Percentiles rank a stretch among this genome's conserved stretches.
Conservation (phyloP, 2,113 vertebrate genomes). For the Addax nasomaculatus region DNA sequence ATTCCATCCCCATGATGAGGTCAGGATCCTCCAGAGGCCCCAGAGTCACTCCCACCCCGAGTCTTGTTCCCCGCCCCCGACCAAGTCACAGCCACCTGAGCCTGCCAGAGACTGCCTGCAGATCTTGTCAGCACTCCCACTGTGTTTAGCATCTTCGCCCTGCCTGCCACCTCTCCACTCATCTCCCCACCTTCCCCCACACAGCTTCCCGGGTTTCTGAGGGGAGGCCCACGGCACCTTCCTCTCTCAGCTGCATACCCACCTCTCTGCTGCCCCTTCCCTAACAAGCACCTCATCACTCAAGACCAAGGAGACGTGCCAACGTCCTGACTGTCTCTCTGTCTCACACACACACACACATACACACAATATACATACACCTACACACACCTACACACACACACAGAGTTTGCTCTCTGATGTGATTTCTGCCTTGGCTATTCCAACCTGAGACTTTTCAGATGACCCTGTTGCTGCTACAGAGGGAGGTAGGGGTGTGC, state of each 20-base stretch:
- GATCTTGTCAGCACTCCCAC: accelerated
- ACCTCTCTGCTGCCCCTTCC: accelerated
- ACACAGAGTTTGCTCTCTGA: neutral
- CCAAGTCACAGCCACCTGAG: neutral
- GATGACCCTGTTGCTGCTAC: accelerated
- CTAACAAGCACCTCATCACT: neutral
- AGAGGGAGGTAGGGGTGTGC: neutral
- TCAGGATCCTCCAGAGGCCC: too few species aligned
- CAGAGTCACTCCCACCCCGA: neutral
- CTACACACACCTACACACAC: too few species aligned
- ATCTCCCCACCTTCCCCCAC: accelerated
- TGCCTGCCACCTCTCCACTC: accelerated
- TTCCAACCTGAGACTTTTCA: neutral
- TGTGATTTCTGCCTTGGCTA: neutral
- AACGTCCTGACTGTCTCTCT: too few species aligned
- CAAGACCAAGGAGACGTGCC: neutral
- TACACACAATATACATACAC: too few species aligned
- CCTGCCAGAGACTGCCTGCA: neutral
- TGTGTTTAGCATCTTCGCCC: accelerated
- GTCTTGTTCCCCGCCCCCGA: accelerated
- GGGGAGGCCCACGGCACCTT: accelerated
- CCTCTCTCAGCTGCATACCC: accelerated
- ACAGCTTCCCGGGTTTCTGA: accelerated
- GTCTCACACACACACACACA: neutral
- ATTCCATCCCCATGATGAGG: accelerated